Evolutionary conservation across 2,797 vertebrate genomes (phyloP), one percentile per base, ranked within the genome.

Genomic region (Centropyge bicolor): DNA sequence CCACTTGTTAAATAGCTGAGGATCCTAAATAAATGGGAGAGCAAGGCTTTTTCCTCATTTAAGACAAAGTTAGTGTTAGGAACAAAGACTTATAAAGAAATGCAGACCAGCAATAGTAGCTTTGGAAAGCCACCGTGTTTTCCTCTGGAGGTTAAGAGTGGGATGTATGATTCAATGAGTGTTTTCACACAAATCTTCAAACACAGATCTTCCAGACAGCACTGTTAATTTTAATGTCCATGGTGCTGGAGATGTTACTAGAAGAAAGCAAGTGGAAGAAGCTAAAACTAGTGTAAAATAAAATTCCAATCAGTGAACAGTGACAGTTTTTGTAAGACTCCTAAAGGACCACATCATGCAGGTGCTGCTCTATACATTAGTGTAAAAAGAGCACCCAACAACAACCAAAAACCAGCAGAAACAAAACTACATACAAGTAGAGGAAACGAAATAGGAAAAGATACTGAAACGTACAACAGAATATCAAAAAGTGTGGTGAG

Each of bases 1-100:
- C 56, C 75, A 82, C 77, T 74, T 82, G 76, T 87, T 80, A 88
- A 91, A 81, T 63, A 80, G 59, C 84, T 52, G 52, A 72, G 80
- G 71, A 80, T 71, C 66, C 51, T 69, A 49, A 83, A 87, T 80
- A 80, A 81, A 91, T 78, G 59, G 70, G 62, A 84, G 51, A n/a
- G 54, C 49, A 64, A 52, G 27, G n/a, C 40, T 61, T 76, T 77
- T 75, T 69, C 20, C 6, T 48, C 35, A 66, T 67, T 49, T 19
- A 27, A 70, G 40, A 74, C 59, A 54, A 78, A 64, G 41, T 41
- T 66, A 17, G 36, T 1, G 6, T 63, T 19, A 24, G 31, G 78
- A 65, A 74, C 20, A 43, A 46, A 46, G 56, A 57, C 38, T 81
- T 81, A 90, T 86, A 84, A 83, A 88, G 64, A 78, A 70, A 49